These are phyloP conservation scores for Cantharis rufa DNA, from an alignment of 2,888 invertebrate species.

Conservation along the genomic window DNA sequence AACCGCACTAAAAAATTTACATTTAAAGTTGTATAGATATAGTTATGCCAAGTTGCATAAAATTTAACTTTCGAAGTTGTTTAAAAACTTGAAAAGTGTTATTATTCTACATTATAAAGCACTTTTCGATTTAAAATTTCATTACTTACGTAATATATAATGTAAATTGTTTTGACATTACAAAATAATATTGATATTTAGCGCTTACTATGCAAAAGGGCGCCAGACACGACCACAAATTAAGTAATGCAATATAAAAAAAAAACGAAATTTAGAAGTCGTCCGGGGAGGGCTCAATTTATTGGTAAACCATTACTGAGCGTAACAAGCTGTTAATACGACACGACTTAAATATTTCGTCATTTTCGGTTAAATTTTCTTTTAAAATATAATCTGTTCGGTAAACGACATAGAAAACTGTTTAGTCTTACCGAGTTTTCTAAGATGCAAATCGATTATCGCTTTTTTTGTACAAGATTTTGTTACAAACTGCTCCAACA, in stretches of 20 bases:
- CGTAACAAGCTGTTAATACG: not conserved
- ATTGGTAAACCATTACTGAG: too few relatives aligned
- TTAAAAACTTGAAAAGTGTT: not conserved
- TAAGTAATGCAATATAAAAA: not conserved
- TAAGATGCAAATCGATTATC: constrained; percentile 31
- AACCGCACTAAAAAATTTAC: not conserved
- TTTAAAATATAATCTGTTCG: not conserved
- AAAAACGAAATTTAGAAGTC: not conserved
- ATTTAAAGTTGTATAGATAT: not conserved
- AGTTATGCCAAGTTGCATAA: not conserved
- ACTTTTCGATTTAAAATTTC: not conserved
- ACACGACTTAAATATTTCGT: not conserved
- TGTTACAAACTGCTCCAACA: constrained; percentile 31
- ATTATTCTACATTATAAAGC: not conserved
- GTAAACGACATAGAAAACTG: constrained; percentile 13
- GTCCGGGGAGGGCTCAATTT: not conserved
- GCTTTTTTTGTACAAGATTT: constrained; percentile 25
- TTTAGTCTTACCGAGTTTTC: constrained; percentile 21
- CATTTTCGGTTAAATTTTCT: not conserved
- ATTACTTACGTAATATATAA: not conserved
- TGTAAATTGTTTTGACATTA: not conserved
- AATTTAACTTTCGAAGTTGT: not conserved
- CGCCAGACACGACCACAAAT: not conserved
- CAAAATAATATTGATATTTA: not conserved
- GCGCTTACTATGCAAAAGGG: not conserved